These are phyloP conservation scores for Macropodus opercularis DNA, from an alignment of 2,797 vertebrate species.

Conservation along the genomic window DNA sequence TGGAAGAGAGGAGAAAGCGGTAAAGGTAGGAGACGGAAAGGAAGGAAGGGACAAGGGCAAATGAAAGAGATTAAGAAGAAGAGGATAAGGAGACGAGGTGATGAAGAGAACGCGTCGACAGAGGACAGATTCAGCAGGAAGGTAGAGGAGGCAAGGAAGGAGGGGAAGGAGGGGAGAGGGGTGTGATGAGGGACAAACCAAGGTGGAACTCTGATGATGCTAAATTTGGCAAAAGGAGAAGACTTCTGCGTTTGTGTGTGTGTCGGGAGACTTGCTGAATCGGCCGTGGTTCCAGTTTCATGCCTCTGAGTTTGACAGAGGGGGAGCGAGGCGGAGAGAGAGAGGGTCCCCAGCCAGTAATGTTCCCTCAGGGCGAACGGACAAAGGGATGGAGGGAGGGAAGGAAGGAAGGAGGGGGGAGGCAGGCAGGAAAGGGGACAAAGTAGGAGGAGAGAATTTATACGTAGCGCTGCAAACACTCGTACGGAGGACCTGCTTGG, in stretches of 20 bases:
- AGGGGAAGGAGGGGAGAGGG: conserved; percentile 33
- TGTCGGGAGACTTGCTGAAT: conserved; percentile 86
- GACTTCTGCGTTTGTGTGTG: conserved; percentile 57
- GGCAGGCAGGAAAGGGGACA: conserved; percentile 45
- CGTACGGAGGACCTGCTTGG: conserved; percentile 18
- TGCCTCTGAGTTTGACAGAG: conserved; percentile 77
- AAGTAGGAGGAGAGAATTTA: conserved; percentile 32
- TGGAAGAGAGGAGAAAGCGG: background rate
- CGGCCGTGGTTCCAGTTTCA: conserved; percentile 87
- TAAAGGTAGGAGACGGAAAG: conserved; percentile 5
- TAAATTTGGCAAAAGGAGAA: conserved; percentile 89
- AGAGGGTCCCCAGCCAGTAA: conserved; percentile 67
- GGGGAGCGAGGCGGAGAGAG: conserved; percentile 32
- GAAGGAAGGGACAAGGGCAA: conserved; percentile 48
- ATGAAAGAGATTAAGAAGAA: conserved; percentile 36
- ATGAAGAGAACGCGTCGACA: conserved; percentile 36
- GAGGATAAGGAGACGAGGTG: conserved; percentile 72
- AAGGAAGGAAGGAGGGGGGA: conserved; percentile 52
- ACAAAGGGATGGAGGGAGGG: conserved; percentile 46
- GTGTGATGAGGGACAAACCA: conserved; percentile 78
- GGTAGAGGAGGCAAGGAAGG: conserved; percentile 48
- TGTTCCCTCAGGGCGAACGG: conserved; percentile 70
- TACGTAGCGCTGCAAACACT: conserved; percentile 32
- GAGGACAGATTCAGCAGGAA: conserved; percentile 72
- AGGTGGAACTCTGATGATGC: conserved; percentile 88